phyloP scores from a whole-genome alignment of 2,113 vertebrate species.

The Rhea americana region DNA sequence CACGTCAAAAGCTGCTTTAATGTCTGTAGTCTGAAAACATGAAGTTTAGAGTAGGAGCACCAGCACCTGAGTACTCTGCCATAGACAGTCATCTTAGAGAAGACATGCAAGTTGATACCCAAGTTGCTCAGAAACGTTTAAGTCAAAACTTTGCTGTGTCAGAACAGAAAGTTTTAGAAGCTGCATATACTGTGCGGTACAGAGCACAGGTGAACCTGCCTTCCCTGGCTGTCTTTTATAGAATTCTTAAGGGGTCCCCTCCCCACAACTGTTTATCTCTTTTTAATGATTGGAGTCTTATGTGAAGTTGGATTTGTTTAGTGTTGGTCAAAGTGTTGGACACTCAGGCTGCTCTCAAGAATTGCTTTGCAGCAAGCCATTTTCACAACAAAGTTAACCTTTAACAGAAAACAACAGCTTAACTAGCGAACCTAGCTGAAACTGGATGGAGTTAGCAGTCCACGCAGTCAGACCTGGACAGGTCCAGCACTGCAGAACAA shows the following conservation, averaged over 20 bases:
- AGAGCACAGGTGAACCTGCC: not conserved
- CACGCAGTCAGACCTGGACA: not conserved
- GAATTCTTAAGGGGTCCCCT: not conserved
- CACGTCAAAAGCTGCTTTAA: not conserved
- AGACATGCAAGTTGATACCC: rapidly evolving
- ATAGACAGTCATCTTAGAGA: not conserved
- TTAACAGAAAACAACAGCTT: no score
- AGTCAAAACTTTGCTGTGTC: not conserved
- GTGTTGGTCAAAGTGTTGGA: not conserved
- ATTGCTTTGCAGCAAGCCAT: not conserved
- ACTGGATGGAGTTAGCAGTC: not conserved
- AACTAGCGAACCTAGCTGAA: not conserved
- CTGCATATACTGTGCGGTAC: rapidly evolving
- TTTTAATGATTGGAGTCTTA: not conserved
- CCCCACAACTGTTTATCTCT: not conserved
- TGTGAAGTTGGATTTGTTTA: not conserved
- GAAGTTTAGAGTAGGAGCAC: rapidly evolving
- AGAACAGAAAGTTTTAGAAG: not conserved
- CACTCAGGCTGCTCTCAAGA: not conserved
- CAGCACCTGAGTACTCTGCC: not conserved
- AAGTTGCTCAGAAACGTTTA: not conserved
- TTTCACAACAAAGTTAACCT: not conserved
- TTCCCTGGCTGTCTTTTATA: rapidly evolving
- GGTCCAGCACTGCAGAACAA: not conserved
- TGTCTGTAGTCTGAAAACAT: rapidly evolving